A percentile compares a stretch with the other conserved stretches of the same genome.
Conservation (phyloP, 2,797 vertebrate species). For the Cetoscarus ocellatus region DNA sequence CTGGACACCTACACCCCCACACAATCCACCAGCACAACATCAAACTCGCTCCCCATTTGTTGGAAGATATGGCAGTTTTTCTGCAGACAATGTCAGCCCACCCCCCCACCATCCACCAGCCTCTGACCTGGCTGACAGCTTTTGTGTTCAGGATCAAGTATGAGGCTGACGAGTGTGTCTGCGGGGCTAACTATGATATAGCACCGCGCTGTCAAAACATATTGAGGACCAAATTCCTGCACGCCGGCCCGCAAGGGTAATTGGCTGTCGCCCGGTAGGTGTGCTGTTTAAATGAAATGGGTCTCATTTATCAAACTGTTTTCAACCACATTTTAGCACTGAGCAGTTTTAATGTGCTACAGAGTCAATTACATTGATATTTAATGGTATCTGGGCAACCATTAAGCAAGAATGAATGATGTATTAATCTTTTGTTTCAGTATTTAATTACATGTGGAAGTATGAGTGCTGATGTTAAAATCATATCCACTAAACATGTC, state of each 20-base stretch:
- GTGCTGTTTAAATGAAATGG: slow-evolving; percentile 74
- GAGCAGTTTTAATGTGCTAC: slow-evolving; percentile 43
- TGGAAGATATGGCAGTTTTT: slow-evolving; percentile 44
- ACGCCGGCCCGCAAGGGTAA: slow-evolving; percentile 65
- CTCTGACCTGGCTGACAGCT: slow-evolving; percentile 71
- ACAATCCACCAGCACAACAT: slow-evolving; percentile 33
- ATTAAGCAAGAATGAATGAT: slow-evolving; percentile 33
- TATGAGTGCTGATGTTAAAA: slow-evolving; percentile 14
- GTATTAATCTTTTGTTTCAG: slow-evolving; percentile 25
- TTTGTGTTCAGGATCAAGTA: slow-evolving; percentile 76
- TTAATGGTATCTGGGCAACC: slow-evolving; percentile 25
- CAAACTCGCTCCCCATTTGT: slow-evolving; percentile 46
- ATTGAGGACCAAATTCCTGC: slow-evolving; percentile 61
- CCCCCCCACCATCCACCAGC: slow-evolving; percentile 1
- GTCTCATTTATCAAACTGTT: slow-evolving; percentile 74
- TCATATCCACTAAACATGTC: not conserved
- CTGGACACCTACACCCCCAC: slow-evolving; percentile 3
- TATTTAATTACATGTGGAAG: slow-evolving; percentile 20
- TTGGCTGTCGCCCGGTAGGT: slow-evolving; percentile 74
- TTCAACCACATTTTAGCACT: slow-evolving; percentile 42
- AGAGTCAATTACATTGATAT: slow-evolving; percentile 52
- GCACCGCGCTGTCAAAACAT: slow-evolving; percentile 70
- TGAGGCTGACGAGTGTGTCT: slow-evolving; percentile 73
- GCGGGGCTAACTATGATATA: slow-evolving; percentile 78
- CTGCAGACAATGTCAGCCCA: slow-evolving; percentile 52